These are phyloP conservation scores for Coluber constrictor DNA, from an alignment of 2,797 vertebrate species.

Conservation along the genomic window DNA sequence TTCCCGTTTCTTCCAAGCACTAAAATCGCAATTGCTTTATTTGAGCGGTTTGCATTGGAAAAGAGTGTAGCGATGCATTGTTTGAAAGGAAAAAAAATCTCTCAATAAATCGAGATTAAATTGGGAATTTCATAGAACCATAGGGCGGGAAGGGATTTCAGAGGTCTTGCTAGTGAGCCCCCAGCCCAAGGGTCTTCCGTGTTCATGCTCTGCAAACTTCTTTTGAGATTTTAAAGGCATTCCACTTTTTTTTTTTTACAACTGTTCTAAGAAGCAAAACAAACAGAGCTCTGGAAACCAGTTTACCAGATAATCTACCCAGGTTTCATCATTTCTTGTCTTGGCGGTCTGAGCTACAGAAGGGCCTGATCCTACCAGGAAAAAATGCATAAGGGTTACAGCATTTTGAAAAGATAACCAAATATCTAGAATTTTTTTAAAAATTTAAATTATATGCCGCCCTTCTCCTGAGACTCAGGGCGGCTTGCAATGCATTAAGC, in stretches of 20 bases:
- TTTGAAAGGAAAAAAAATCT: not conserved
- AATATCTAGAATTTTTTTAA: not conserved
- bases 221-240: slow-evolving; percentile 59
- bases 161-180: not conserved
- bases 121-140: not conserved
- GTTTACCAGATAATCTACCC: slow-evolving; percentile 41
- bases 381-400: not conserved
- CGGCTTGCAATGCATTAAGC: too few relatives aligned
- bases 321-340: slow-evolving; percentile 38
- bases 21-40: not conserved
- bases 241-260: slow-evolving; percentile 43
- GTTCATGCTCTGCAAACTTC: slow-evolving; percentile 36
- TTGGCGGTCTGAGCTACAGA: not conserved
- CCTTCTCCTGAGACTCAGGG: too few relatives aligned
- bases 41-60: not conserved
- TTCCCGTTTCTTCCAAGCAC: not conserved
- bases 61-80: not conserved
- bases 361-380: not conserved
- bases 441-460: too few relatives aligned
- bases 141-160: not conserved
- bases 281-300: slow-evolving; percentile 37
- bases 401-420: not conserved
- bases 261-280: slow-evolving; percentile 38
- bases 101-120: not conserved
- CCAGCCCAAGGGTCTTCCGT: not conserved